Conservation (phyloP, 1,140 invertebrate species). For the Drosophila punjabiensis region DNA sequence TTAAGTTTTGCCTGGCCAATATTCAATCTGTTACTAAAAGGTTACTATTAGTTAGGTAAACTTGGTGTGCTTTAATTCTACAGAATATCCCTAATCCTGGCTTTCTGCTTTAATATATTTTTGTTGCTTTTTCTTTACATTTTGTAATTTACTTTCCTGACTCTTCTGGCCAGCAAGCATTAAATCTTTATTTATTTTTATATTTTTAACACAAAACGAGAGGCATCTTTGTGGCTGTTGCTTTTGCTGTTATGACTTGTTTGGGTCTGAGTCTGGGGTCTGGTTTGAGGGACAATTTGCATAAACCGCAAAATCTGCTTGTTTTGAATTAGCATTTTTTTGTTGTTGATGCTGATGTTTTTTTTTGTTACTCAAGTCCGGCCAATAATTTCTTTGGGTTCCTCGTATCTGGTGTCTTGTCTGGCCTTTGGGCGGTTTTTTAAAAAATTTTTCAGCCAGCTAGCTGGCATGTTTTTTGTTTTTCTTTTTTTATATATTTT, state of each 20-base stretch:
- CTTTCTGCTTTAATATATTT: background rate
- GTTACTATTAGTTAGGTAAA: background rate
- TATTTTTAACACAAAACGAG: slow-evolving; percentile 44
- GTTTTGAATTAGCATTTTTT: slow-evolving; percentile 78
- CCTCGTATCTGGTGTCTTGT: slow-evolving; percentile 26
- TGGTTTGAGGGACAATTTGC: slow-evolving; percentile 63
- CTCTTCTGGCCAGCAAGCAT: slow-evolving; percentile 29
- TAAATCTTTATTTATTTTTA: slow-evolving; percentile 70
- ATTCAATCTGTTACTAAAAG: slow-evolving; percentile 5
- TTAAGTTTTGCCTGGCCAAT: slow-evolving; percentile 12
- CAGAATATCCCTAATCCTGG: background rate
- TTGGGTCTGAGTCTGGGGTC: slow-evolving; percentile 30
- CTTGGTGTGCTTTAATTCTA: background rate
- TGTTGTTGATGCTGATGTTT: slow-evolving; percentile 44
- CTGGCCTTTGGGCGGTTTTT: slow-evolving; percentile 48
- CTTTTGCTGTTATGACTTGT: slow-evolving; percentile 62
- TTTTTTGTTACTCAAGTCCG: slow-evolving; percentile 28
- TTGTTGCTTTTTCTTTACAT: background rate
- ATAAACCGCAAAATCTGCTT: slow-evolving; percentile 83
- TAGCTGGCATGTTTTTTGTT: slow-evolving; percentile 33
- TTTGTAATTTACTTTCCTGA: slow-evolving; percentile 26
- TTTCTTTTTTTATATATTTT: slow-evolving; percentile 22
- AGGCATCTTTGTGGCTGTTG: slow-evolving; percentile 28
- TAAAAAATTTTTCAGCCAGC: slow-evolving; percentile 28
- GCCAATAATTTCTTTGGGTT: slow-evolving; percentile 65